phyloP scores from a whole-genome alignment of 2,797 vertebrate species.

The Pagetopsis macropterus region DNA sequence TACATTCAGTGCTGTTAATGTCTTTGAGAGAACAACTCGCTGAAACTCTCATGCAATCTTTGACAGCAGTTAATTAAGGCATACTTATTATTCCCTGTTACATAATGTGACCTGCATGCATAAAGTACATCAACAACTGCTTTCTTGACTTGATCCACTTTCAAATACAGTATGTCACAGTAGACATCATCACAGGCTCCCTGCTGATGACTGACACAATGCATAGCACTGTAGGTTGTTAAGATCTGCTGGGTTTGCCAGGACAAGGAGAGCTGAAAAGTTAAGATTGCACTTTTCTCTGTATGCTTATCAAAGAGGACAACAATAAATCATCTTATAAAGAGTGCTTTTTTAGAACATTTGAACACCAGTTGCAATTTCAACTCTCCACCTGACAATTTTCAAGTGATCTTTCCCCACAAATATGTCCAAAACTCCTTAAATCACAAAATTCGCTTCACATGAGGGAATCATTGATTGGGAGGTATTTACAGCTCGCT shows the following conservation, averaged over 20 bases:
- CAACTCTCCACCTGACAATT: constrained; percentile 53
- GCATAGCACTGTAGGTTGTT: constrained; percentile 26
- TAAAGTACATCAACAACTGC: constrained; percentile 56
- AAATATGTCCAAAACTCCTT: constrained; percentile 54
- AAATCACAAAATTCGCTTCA: constrained; percentile 50
- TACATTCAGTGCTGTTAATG: constrained; percentile 42
- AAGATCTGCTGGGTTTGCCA: constrained; percentile 19
- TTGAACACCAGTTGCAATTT: constrained; percentile 26
- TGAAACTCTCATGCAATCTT: constrained; percentile 56
- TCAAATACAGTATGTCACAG: constrained; percentile 64
- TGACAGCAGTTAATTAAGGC: constrained; percentile 65
- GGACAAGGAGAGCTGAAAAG: constrained; percentile 41
- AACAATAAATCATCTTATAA: constrained; percentile 38
- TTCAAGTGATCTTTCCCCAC: constrained; percentile 57
- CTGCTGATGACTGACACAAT: constrained; percentile 42
- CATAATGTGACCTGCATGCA: constrained; percentile 69
- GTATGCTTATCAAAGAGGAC: constrained; percentile 57
- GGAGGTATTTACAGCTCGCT: constrained; percentile 56
- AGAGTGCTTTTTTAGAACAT: constrained; percentile 24
- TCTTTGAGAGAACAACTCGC: constrained; percentile 47
- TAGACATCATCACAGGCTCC: constrained; percentile 56
- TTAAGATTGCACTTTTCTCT: constrained; percentile 61
- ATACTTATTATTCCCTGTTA: constrained; percentile 67
- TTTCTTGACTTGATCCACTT: constrained; percentile 37
- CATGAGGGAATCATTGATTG: constrained; percentile 58